Conservation (phyloP, 2,113 vertebrate genomes). For the Pontoporia blainvillei region DNA sequence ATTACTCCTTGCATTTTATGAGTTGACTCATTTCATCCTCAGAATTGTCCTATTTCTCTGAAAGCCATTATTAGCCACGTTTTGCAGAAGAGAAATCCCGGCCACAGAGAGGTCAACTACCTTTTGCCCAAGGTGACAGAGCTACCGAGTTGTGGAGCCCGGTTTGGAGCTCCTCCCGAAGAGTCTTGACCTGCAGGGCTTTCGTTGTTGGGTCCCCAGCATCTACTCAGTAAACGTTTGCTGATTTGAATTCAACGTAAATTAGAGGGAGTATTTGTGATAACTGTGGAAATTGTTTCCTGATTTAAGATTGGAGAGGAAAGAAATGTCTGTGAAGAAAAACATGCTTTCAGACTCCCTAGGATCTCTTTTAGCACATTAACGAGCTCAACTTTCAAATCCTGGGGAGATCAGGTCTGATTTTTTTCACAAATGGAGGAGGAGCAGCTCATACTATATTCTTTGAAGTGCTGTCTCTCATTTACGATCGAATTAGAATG, state of each 20-base stretch:
- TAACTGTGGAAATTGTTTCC: background rate
- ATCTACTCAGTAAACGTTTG: background rate
- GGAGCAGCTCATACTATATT: background rate
- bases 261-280: background rate
- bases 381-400: background rate
- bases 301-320: background rate
- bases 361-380: background rate
- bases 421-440: background rate
- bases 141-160: background rate
- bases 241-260: background rate
- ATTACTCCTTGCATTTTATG: background rate
- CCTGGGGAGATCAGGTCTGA: background rate
- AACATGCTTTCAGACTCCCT: background rate
- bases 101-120: background rate
- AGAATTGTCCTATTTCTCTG: accelerated
- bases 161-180: background rate
- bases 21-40: background rate
- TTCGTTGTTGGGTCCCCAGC: background rate
- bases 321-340: background rate
- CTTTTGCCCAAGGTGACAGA: background rate
- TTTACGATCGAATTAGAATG: background rate
- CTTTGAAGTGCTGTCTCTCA: background rate
- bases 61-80: accelerated
- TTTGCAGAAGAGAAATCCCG: background rate
- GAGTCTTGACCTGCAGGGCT: no score